A percentile compares a stretch with the other conserved stretches of the same genome.
Conservation (phyloP, 2,113 vertebrate species). For the Notiomystis cincta region DNA sequence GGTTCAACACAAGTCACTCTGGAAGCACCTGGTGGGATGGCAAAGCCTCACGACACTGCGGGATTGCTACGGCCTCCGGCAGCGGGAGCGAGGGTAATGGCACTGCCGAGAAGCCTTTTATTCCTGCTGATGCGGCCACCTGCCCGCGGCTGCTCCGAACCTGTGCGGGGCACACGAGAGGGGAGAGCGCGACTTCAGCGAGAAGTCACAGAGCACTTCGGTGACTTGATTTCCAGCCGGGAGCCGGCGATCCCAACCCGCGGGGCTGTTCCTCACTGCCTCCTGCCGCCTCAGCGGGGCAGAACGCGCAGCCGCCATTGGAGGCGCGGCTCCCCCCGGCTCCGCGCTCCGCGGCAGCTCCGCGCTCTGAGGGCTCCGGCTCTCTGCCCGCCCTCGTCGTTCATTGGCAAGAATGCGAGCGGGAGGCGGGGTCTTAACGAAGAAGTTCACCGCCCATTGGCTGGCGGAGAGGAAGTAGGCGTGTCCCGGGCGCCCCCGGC, state of each 20-base stretch:
- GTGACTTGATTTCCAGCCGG: accelerated
- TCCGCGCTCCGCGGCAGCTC: accelerated
- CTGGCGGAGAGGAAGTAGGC: background rate
- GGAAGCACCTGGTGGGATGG: background rate
- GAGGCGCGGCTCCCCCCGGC: accelerated
- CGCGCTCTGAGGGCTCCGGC: background rate
- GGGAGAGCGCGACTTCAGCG: background rate
- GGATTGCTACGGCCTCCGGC: background rate
- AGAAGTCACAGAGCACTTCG: accelerated
- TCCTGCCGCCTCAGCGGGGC: background rate
- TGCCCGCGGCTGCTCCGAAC: background rate
- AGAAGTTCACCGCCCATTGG: accelerated
- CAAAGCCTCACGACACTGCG: background rate
- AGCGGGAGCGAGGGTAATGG: background rate
- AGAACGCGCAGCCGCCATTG: accelerated
- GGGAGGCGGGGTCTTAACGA: accelerated
- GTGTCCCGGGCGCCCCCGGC: accelerated
- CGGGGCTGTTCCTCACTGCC: accelerated
- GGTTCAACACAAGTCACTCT: background rate
- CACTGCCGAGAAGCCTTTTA: accelerated
- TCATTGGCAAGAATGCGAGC: background rate
- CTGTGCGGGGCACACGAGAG: accelerated
- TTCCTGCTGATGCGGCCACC: no score
- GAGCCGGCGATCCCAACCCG: accelerated
- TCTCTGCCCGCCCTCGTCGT: background rate